Evolutionary conservation across 2,797 vertebrate genomes (phyloP).

Genomic region (Onychomys arenicola): DNA sequence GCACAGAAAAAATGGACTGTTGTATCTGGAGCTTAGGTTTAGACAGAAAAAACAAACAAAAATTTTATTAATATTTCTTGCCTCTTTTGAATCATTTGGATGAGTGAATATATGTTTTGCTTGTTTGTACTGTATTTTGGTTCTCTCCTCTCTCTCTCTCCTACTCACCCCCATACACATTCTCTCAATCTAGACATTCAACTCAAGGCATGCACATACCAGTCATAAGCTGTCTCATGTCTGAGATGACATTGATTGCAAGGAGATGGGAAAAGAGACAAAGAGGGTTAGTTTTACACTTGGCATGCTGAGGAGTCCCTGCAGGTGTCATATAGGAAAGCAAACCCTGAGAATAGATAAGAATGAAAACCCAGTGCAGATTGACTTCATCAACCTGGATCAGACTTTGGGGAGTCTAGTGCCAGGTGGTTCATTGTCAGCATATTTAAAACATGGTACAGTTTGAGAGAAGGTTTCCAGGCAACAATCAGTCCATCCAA

Average conservation of each 20-base stretch:
- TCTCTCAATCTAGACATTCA: neutral
- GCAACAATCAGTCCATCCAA: neutral
- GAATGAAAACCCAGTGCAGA: neutral
- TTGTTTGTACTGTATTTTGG: neutral
- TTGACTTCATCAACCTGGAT: neutral
- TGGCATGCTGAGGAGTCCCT: neutral
- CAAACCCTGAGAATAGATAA: neutral
- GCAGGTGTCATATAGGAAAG: neutral
- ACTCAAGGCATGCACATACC: neutral
- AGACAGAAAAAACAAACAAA: neutral
- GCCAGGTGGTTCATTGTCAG: neutral
- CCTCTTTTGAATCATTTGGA: neutral
- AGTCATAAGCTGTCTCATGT: neutral
- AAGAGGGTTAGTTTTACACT: neutral
- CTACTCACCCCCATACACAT: too few species aligned
- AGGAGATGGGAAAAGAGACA: neutral
- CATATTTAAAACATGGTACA: neutral
- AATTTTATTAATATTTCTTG: neutral
- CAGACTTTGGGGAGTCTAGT: neutral
- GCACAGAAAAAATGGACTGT: neutral
- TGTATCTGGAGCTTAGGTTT: neutral
- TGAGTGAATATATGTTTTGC: neutral
- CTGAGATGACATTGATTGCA: neutral
- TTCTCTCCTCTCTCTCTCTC: neutral
- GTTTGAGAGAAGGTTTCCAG: neutral